phyloP scores from a whole-genome alignment of 2,113 vertebrate genomes.

The Grallaria varia region DNA sequence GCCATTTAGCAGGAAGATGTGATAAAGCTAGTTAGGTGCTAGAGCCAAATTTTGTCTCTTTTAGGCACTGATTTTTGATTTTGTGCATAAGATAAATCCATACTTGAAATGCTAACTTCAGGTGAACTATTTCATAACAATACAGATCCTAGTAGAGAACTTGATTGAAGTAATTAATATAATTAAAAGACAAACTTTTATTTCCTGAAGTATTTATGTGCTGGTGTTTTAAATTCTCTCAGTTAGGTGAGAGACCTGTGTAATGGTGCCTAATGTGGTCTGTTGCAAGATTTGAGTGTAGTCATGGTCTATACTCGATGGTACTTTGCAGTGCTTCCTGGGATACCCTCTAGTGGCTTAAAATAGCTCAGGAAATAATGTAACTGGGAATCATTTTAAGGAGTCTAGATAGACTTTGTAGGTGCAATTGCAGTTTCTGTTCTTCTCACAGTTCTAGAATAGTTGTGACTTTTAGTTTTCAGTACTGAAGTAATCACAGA shows the following conservation, averaged over 20 bases:
- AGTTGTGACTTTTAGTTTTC: background rate
- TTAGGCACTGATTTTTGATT: background rate
- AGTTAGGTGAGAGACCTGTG: rapidly evolving
- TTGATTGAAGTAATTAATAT: background rate
- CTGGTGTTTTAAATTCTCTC: background rate
- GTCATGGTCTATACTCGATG: background rate
- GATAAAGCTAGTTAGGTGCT: background rate
- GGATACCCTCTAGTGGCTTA: background rate
- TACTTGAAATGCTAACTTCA: background rate
- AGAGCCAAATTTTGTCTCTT: background rate
- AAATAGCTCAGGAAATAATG: background rate
- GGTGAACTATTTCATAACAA: background rate
- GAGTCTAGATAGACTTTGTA: background rate
- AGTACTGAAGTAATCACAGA: background rate
- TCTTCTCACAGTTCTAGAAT: background rate
- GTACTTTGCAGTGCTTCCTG: background rate
- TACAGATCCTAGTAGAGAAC: background rate
- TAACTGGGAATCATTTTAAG: background rate
- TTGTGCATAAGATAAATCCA: background rate
- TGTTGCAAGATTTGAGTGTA: background rate
- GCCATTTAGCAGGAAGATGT: rapidly evolving
- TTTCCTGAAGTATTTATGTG: background rate
- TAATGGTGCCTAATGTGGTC: background rate
- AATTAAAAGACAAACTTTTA: background rate
- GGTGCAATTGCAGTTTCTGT: background rate